phyloP scores from a whole-genome alignment of 2,888 invertebrate species.

The Trisateles emortualis region DNA sequence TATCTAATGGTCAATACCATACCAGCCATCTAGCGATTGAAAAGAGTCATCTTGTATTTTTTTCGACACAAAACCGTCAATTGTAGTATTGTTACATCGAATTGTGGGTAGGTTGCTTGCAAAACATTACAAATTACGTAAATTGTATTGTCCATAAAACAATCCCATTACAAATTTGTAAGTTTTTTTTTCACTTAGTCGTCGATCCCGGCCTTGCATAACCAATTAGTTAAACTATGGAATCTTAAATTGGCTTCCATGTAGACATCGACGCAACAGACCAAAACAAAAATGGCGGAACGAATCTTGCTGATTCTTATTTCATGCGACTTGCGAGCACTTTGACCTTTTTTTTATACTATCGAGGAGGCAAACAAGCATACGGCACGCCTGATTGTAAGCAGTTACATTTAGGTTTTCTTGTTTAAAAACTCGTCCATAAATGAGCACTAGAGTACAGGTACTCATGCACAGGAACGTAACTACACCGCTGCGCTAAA shows the following conservation, averaged over 20 bases:
- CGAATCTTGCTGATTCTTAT: constrained; percentile 21
- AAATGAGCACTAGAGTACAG: no score
- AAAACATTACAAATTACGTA: constrained; percentile 25
- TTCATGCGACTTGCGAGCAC: background rate
- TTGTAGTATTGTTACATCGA: constrained; percentile 36
- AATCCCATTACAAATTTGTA: constrained; percentile 24
- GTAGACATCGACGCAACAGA: constrained; percentile 17
- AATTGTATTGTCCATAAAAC: constrained; percentile 39
- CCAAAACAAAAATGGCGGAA: constrained; percentile 21
- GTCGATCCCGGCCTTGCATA: constrained; percentile 25
- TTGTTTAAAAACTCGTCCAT: no score
- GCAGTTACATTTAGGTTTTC: background rate
- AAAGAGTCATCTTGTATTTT: constrained; percentile 12
- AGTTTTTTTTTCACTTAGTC: constrained; percentile 25
- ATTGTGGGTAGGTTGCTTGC: constrained; percentile 1
- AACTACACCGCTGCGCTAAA: no score
- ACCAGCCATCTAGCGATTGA: background rate
- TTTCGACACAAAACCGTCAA: constrained; percentile 31
- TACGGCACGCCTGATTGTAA: background rate
- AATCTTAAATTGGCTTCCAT: constrained; percentile 20
- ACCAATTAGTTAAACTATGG: constrained; percentile 25
- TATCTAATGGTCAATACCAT: no score
- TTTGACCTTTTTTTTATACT: no score
- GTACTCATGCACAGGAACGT: no score
- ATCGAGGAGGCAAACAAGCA: no score